Evolutionary conservation across 2,888 invertebrate species (phyloP).

Genomic region (Harpagoxenus sublaevis): DNA sequence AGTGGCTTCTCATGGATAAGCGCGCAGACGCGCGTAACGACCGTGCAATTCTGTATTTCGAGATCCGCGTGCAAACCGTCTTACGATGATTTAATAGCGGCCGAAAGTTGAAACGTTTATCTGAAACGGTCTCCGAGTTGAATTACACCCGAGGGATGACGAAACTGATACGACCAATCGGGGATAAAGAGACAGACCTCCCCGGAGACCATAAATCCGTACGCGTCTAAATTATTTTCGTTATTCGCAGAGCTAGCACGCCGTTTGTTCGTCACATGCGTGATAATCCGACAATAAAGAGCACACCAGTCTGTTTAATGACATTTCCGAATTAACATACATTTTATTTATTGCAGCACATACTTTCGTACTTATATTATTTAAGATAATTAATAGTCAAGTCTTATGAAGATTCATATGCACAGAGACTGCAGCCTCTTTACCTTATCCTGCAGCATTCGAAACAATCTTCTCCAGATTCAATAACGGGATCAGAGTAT

Average conservation of each 20-base stretch:
- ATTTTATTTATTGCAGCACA: background rate
- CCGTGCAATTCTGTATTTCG: conserved; percentile 54
- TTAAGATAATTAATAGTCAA: background rate
- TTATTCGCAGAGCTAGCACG: background rate
- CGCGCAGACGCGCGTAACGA: conserved; percentile 42
- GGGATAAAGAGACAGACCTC: conserved; percentile 47
- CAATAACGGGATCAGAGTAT: background rate
- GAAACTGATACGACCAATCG: conserved; percentile 41
- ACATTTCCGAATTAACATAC: background rate
- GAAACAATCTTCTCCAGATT: conserved; percentile 4
- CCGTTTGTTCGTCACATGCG: background rate
- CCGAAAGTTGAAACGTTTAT: conserved; percentile 54
- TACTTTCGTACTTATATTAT: background rate
- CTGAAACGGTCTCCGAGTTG: conserved; percentile 49
- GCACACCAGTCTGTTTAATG: background rate
- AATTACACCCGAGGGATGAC: conserved; percentile 54
- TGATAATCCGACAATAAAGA: background rate
- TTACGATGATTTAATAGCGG: conserved; percentile 72
- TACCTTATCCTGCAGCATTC: background rate
- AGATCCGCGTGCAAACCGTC: conserved; percentile 64
- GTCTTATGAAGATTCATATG: background rate
- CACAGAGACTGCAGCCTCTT: background rate
- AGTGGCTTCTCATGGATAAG: conserved; percentile 45
- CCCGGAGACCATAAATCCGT: conserved; percentile 35
- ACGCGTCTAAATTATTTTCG: conserved; percentile 43